A percentile compares a stretch with the other conserved stretches of the same genome.
Conservation (phyloP, 2,113 vertebrate genomes). For the Neolamprologus sp. region DNA sequence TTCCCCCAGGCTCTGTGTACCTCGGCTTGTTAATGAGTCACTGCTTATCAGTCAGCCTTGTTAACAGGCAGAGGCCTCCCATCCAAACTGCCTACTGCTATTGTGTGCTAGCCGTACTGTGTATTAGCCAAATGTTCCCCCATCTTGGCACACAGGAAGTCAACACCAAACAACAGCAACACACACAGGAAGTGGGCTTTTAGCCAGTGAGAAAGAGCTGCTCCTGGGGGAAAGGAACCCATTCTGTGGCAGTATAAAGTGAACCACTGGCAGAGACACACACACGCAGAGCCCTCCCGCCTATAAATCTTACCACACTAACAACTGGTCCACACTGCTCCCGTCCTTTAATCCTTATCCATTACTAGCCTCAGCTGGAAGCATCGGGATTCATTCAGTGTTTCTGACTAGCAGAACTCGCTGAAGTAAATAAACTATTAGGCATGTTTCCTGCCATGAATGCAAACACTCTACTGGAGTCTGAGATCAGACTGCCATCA, state of each 20-base stretch:
- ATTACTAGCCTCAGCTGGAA: slow-evolving; percentile 59
- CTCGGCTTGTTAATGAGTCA: slow-evolving; percentile 66
- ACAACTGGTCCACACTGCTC: slow-evolving; percentile 38
- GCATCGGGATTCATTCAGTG: slow-evolving; percentile 13
- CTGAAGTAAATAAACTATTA: slow-evolving; percentile 54
- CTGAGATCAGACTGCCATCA: slow-evolving; percentile 8
- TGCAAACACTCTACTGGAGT: slow-evolving; percentile 34
- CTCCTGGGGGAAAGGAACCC: slow-evolving; percentile 10
- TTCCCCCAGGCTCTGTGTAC: slow-evolving; percentile 58
- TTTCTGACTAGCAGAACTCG: slow-evolving; percentile 5
- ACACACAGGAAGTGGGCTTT: slow-evolving; percentile 53
- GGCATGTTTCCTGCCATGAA: slow-evolving; percentile 19
- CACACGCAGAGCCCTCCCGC: slow-evolving; percentile 23
- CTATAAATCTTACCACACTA: slow-evolving; percentile 49
- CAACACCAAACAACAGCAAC: slow-evolving; percentile 56
- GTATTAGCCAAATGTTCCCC: slow-evolving; percentile 42
- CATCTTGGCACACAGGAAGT: slow-evolving; percentile 62
- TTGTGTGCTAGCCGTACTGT: slow-evolving; percentile 39
- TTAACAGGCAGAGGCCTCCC: slow-evolving; percentile 61
- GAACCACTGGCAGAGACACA: slow-evolving; percentile 40
- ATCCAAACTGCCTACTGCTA: slow-evolving; percentile 54
- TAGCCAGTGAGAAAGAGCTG: slow-evolving; percentile 22
- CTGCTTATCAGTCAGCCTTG: slow-evolving; percentile 67
- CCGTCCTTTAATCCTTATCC: slow-evolving; percentile 51
- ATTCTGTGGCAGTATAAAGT: slow-evolving; percentile 43